Evolutionary conservation across 2,797 vertebrate species (phyloP), one percentile per base, ranked within the genome.

Genomic region (Coreius guichenoti): DNA sequence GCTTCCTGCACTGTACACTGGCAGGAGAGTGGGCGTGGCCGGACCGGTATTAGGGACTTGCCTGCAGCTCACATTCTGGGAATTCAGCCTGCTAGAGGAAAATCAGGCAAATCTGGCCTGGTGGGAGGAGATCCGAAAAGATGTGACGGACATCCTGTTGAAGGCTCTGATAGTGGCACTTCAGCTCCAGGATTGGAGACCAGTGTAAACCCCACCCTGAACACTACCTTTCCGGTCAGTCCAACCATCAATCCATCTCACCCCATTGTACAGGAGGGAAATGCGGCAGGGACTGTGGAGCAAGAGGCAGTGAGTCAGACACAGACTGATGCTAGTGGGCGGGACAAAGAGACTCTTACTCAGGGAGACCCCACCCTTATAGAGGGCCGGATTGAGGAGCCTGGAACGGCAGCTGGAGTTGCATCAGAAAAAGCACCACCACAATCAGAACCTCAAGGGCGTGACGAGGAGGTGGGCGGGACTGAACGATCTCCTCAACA

Each of bases 1-100:
- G 98, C 98, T 86, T 98, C 97, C 89, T 99, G 98, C 91, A 99
- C 98, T 0, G 98, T 99, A 67, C 97, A 99, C 90, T 99, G 98
- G 98, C 96, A 97, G 83, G 98, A 99, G 92, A 97, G 96, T 0
- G 97, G 98, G 81, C 97, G 97, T 88, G 97, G 92, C 91, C 97
- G 97, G 74, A 96, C 97, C 17, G 96, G 93, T 1, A 85, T 96
- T 0, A 97, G 96, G 91, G 98, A 99, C 76, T 89, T 98, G 3
- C 98, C 98, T 2, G 95, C 97, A 0, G 98, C 97, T 47, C 98
- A 99, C 92, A 99, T 99, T 85, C 92, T 99, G 33, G 98, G 98
- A 70, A 98, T 98, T 83, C 97, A 95, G 84, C 88, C 93, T 4
- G 93, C 89, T 31, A 93, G 79, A 84, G 92, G 82, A 93, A 95